Evolutionary conservation across 2,113 vertebrate genomes (phyloP).

Genomic region (Malaclemys terrapin): DNA sequence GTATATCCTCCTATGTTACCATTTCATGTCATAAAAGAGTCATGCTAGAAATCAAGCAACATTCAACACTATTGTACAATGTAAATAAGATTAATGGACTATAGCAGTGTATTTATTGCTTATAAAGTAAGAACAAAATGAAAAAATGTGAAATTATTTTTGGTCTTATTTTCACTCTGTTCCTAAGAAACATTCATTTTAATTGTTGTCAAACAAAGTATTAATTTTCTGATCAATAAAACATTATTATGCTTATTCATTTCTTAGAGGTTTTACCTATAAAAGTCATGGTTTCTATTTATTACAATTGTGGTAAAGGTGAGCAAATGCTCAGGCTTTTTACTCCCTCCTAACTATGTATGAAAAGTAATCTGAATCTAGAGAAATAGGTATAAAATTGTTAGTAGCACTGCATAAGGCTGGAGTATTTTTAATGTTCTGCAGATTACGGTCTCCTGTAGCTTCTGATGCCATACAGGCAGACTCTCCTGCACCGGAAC

Average conservation of each 20-base stretch:
- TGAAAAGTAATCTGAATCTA: background rate
- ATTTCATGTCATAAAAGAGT: conserved; percentile 29
- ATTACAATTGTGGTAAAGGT: background rate
- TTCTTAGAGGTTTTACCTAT: background rate
- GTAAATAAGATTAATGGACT: conserved; percentile 65
- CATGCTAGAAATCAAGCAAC: conserved; percentile 75
- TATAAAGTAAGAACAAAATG: conserved; percentile 28
- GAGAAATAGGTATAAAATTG: background rate
- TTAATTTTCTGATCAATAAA: conserved; percentile 68
- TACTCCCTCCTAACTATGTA: background rate
- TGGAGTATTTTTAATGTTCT: background rate
- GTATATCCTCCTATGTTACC: fast-evolving
- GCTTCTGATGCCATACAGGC: background rate
- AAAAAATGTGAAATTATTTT: conserved; percentile 73
- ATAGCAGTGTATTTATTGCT: conserved; percentile 75
- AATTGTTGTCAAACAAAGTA: conserved; percentile 50
- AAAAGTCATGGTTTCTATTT: background rate
- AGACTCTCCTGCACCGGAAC: background rate
- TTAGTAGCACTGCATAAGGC: background rate
- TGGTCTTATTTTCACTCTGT: conserved; percentile 64
- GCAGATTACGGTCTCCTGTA: background rate
- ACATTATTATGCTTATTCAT: conserved; percentile 21
- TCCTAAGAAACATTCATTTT: conserved; percentile 54
- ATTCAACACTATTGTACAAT: conserved; percentile 43
- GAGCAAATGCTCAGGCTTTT: background rate